These are phyloP conservation scores for Pelusios castaneus DNA, from an alignment of 2,113 vertebrate genomes.

Conservation along the genomic window DNA sequence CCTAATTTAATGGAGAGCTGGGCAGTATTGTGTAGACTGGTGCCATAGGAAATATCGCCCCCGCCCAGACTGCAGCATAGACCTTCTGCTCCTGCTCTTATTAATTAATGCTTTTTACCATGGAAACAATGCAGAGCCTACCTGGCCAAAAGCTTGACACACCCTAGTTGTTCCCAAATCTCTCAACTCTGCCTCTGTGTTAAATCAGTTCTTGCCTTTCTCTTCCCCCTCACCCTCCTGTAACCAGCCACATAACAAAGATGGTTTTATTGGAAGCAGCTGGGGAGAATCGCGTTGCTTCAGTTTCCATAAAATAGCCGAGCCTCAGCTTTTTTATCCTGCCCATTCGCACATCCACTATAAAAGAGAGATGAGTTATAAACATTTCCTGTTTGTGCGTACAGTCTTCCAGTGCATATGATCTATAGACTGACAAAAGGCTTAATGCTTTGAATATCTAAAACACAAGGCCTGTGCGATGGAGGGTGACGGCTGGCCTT, in stretches of 20 bases:
- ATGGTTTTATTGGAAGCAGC: conserved; percentile 69
- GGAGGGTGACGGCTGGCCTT: conserved; percentile 87
- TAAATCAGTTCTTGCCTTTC: neutral
- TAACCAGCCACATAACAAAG: conserved; percentile 59
- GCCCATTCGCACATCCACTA: conserved; percentile 62
- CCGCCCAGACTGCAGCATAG: neutral
- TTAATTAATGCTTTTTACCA: neutral
- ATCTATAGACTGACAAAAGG: conserved; percentile 88
- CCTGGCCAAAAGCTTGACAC: neutral
- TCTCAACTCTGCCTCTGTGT: neutral
- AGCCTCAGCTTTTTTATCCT: conserved; percentile 64
- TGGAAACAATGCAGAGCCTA: neutral
- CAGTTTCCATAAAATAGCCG: conserved; percentile 66
- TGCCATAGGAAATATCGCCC: neutral
- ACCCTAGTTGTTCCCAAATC: neutral
- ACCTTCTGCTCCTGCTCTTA: neutral
- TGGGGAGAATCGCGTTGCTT: conserved; percentile 65
- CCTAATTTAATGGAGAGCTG: accelerated
- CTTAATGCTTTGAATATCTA: conserved; percentile 87
- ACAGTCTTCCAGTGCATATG: conserved; percentile 69
- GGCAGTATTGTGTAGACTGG: neutral
- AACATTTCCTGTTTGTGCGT: conserved; percentile 71
- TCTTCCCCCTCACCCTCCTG: neutral
- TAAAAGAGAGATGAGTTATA: conserved; percentile 72
- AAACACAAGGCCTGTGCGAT: conserved; percentile 82